A percentile compares a stretch with the other conserved stretches of the same genome.
Evolutionary conservation across 1,140 invertebrate species (phyloP).

Genomic region (Plectrocnemia conspersa): DNA sequence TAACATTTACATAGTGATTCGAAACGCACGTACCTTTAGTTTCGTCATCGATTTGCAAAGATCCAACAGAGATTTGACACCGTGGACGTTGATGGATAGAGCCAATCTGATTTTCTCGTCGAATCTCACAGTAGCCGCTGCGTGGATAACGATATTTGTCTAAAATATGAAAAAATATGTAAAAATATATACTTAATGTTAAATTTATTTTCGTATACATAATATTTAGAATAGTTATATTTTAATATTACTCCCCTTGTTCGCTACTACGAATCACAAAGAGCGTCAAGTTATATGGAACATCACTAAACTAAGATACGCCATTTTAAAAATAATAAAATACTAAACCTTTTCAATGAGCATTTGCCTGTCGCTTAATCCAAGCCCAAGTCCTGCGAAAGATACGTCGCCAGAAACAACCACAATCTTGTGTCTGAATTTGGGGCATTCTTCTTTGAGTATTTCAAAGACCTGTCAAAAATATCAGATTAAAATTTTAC

Average conservation of each 20-base stretch:
- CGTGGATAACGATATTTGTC: conserved; percentile 67
- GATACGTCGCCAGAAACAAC: conserved; percentile 62
- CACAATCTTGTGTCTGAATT: conserved; percentile 63
- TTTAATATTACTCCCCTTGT: too few relatives aligned
- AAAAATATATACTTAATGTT: conserved; percentile 37
- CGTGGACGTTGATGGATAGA: conserved; percentile 64
- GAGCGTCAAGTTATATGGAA: too few relatives aligned
- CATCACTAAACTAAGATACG: too few relatives aligned
- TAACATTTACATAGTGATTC: too few relatives aligned
- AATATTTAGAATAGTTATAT: too few relatives aligned
- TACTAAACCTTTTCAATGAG: conserved; percentile 60
- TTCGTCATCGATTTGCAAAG: conserved; percentile 63
- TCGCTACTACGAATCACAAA: too few relatives aligned
- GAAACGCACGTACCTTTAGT: conserved; percentile 51
- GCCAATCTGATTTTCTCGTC: conserved; percentile 64
- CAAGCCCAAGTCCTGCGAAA: conserved; percentile 58
- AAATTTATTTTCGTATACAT: conserved; percentile 6
- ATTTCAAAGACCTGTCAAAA: conserved; percentile 52
- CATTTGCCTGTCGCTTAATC: conserved; percentile 53
- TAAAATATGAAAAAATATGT: conserved; percentile 46
- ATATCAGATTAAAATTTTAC: conserved; percentile 25
- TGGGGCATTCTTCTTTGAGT: conserved; percentile 54
- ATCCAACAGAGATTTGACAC: conserved; percentile 57
- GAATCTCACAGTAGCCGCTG: conserved; percentile 65
- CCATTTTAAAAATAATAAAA: too few relatives aligned